phyloP scores from a whole-genome alignment of 2,113 vertebrate genomes.

The Tragelaphus scriptus region DNA sequence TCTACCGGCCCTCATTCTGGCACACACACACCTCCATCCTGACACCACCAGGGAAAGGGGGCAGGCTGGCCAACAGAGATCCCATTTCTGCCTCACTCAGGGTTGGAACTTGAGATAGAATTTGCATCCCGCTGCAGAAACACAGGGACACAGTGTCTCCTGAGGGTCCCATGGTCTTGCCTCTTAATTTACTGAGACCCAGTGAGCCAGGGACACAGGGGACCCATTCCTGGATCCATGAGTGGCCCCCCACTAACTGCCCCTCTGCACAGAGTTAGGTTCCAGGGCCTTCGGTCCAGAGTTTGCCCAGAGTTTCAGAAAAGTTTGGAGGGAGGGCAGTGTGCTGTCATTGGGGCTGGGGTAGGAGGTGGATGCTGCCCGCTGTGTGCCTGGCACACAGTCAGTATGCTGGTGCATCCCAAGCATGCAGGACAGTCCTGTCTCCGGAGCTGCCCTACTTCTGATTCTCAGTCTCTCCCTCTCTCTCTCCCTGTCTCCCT shows the following conservation, averaged over 20 bases:
- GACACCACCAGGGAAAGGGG: background rate
- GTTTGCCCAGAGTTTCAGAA: background rate
- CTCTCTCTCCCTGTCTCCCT: background rate
- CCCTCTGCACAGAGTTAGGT: accelerated
- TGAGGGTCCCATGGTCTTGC: background rate
- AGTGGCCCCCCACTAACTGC: background rate
- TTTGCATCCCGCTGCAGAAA: accelerated
- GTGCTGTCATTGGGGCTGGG: background rate
- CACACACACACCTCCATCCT: too few species aligned
- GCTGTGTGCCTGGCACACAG: background rate
- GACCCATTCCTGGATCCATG: background rate
- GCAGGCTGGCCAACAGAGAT: background rate
- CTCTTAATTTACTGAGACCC: background rate
- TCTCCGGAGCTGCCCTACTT: background rate
- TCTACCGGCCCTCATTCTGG: background rate
- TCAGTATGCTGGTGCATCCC: background rate
- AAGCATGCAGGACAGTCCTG: background rate
- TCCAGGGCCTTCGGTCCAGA: background rate
- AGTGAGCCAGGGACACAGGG: background rate
- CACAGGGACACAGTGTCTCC: accelerated
- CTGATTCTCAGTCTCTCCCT: background rate
- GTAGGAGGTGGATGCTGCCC: background rate
- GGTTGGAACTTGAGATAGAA: accelerated
- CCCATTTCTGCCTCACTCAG: background rate
- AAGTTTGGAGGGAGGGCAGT: background rate